Evolutionary conservation across 2,797 vertebrate genomes (phyloP).

Genomic region (Microctenopoma lineatum): DNA sequence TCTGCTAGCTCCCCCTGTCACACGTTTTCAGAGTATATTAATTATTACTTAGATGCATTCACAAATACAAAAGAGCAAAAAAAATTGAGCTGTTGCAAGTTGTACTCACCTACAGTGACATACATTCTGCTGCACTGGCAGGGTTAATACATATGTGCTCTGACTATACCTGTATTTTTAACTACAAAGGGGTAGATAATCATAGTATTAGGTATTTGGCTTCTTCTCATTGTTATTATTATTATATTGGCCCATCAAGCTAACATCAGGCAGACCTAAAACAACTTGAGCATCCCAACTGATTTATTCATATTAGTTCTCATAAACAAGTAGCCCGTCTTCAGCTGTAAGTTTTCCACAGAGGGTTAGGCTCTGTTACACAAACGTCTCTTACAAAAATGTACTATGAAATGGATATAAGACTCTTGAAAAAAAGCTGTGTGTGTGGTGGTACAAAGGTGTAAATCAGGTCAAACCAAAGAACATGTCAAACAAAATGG

Average conservation of each 20-base stretch:
- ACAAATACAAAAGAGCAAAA: not conserved
- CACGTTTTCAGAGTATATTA: slow-evolving; percentile 21
- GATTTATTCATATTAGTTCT: too few species aligned
- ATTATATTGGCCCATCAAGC: too few species aligned
- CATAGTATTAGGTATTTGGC: not conserved
- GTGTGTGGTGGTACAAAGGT: not conserved
- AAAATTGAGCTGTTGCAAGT: not conserved
- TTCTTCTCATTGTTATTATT: too few species aligned
- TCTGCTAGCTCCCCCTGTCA: slow-evolving; percentile 13
- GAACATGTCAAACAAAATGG: slow-evolving; percentile 8
- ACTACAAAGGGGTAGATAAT: not conserved
- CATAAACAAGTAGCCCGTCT: too few species aligned
- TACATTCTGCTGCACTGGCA: slow-evolving; percentile 8
- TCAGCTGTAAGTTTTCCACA: not conserved
- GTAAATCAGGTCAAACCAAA: slow-evolving; percentile 31
- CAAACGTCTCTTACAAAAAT: not conserved
- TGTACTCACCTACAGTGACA: slow-evolving; percentile 1
- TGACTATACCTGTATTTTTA: slow-evolving; percentile 3
- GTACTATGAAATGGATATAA: not conserved
- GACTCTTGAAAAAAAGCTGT: not conserved
- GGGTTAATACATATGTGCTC: not conserved
- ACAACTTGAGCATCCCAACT: too few species aligned
- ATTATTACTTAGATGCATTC: slow-evolving; percentile 22
- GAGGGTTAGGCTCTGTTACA: too few species aligned
- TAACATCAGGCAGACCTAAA: too few species aligned